Evolutionary conservation across 2,113 vertebrate genomes (phyloP).

Genomic region (pig (Sus scrofa)): DNA sequence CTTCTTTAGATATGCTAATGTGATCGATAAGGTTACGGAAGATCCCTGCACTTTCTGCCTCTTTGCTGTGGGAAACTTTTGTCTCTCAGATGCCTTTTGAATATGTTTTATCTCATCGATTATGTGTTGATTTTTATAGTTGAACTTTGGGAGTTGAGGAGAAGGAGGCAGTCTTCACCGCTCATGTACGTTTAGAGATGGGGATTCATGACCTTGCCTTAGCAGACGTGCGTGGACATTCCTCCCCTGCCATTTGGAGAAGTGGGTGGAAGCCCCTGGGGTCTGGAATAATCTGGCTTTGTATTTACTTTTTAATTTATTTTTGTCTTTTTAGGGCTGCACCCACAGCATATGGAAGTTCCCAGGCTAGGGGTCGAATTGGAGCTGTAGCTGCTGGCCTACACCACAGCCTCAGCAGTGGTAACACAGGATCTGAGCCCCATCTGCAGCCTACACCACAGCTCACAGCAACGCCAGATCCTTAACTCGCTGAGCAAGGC

Average conservation of each 20-base stretch:
- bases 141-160: background rate
- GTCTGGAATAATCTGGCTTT: background rate
- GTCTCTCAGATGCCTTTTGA: slow-evolving; percentile 40
- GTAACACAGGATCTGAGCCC: too few species aligned
- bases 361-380: too few species aligned
- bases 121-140: slow-evolving; percentile 36
- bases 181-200: background rate
- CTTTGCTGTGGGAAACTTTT: slow-evolving; percentile 73
- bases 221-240: background rate
- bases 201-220: background rate
- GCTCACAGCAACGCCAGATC: too few species aligned
- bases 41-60: background rate
- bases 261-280: background rate
- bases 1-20: slow-evolving; percentile 80
- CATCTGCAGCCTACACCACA: too few species aligned
- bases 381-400: too few species aligned
- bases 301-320: background rate
- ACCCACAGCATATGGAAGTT: too few species aligned
- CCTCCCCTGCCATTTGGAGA: background rate
- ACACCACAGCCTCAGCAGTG: too few species aligned
- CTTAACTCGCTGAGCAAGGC: too few species aligned
- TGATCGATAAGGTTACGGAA: slow-evolving; percentile 49
- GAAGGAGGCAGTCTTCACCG: slow-evolving; percentile 22
- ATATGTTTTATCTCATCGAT: slow-evolving; percentile 45
- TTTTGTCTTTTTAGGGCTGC: too few species aligned